phyloP scores from a whole-genome alignment of 2,797 vertebrate species.

The Enteromius mattozi region DNA sequence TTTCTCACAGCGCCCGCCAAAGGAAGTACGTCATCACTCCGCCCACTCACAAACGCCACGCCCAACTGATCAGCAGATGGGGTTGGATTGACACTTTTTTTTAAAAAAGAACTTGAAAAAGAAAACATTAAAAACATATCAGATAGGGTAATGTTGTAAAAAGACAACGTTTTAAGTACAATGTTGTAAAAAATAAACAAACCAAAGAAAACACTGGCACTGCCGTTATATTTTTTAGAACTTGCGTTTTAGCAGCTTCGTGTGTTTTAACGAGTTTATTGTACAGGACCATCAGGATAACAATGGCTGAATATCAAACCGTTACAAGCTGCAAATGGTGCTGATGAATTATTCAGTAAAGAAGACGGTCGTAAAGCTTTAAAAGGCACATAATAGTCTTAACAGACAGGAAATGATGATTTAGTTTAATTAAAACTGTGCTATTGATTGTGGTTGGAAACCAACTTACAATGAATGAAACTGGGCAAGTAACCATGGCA shows the following conservation, averaged over 20 bases:
- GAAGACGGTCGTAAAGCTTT: background rate
- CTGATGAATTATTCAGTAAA: background rate
- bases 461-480: background rate
- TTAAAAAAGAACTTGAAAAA: background rate
- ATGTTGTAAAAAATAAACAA: background rate
- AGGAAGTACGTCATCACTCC: constrained; percentile 53
- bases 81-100: background rate
- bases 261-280: background rate
- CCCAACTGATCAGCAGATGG: background rate
- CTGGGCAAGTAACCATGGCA: background rate
- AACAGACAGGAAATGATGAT: background rate
- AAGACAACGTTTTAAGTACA: background rate
- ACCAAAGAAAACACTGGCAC: background rate
- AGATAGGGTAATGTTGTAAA: background rate
- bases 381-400: background rate
- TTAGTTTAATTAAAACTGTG: background rate
- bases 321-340: background rate
- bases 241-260: background rate
- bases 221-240: background rate
- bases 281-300: constrained; percentile 1
- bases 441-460: background rate
- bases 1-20: constrained; percentile 56
- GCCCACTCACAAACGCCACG: background rate
- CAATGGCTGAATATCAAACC: background rate
- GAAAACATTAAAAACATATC: background rate